A percentile compares a stretch with the other conserved stretches of the same genome.
Evolutionary conservation across 2,797 vertebrate genomes (phyloP).

Genomic region (Selene dorsalis): DNA sequence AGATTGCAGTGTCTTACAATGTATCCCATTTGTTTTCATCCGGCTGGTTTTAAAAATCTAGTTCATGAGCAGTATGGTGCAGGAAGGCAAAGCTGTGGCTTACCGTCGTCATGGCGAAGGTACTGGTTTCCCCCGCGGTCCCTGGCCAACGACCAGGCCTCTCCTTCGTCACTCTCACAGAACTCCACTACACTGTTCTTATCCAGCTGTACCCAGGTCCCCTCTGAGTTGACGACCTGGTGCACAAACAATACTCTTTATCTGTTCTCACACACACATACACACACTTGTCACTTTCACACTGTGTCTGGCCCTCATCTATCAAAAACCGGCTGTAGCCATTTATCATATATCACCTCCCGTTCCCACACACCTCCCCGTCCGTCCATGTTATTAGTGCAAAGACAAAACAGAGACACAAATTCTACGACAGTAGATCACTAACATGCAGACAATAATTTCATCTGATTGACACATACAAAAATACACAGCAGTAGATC

Average conservation of each 20-base stretch:
- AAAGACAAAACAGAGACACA: slow-evolving; percentile 49
- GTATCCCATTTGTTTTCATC: not conserved
- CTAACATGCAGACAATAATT: slow-evolving; percentile 65
- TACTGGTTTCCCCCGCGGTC: slow-evolving; percentile 98
- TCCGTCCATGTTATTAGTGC: slow-evolving; percentile 32
- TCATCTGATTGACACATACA: slow-evolving; percentile 58
- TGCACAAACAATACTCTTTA: slow-evolving; percentile 83
- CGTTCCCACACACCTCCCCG: not conserved
- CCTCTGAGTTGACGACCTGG: slow-evolving; percentile 98
- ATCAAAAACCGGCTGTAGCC: slow-evolving; percentile 23
- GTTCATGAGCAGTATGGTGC: not conserved
- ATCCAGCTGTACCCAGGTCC: slow-evolving; percentile 99
- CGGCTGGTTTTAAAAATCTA: not conserved
- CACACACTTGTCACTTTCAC: not conserved
- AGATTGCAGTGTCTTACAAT: not conserved
- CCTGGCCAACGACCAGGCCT: slow-evolving; percentile 98
- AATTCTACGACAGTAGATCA: slow-evolving; percentile 48
- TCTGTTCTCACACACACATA: slow-evolving; percentile 54
- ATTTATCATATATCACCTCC: slow-evolving; percentile 17
- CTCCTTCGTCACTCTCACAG: slow-evolving; percentile 99
- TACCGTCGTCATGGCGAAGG: slow-evolving; percentile 97
- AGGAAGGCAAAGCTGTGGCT: slow-evolving; percentile 53
- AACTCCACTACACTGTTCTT: slow-evolving; percentile 99
- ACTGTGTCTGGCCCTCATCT: slow-evolving; percentile 10
- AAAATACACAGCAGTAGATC: slow-evolving; percentile 54